A percentile compares a stretch with the other conserved stretches of the same genome.
These are phyloP conservation scores for Cepaea hortensis DNA, from an alignment of 2,888 invertebrate genomes.

Conservation along the genomic window DNA sequence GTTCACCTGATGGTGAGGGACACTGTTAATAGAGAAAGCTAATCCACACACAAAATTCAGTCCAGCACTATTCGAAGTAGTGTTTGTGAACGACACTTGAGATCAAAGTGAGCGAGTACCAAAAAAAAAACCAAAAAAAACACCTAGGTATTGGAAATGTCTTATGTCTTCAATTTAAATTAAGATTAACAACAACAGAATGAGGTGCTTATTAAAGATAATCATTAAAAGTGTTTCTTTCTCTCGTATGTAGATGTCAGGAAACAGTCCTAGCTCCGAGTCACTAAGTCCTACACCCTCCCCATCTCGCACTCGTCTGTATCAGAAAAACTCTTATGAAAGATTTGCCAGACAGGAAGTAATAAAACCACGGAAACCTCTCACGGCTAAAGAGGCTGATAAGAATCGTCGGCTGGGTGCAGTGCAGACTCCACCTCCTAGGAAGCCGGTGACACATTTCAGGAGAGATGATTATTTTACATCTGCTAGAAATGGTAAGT, in stretches of 20 bases:
- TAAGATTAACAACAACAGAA: too few relatives aligned
- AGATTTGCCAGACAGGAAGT: slow-evolving; percentile 19
- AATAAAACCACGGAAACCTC: slow-evolving; percentile 1
- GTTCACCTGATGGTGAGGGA: too few relatives aligned
- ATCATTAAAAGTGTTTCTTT: neutral
- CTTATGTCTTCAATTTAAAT: too few relatives aligned
- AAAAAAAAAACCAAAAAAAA: too few relatives aligned
- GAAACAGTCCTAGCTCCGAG: slow-evolving; percentile 8
- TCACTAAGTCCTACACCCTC: slow-evolving; percentile 20
- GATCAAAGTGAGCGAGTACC: too few relatives aligned
- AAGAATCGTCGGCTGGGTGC: slow-evolving; percentile 42
- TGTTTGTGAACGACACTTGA: too few relatives aligned
- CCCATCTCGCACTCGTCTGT: slow-evolving; percentile 17
- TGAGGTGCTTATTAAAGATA: too few relatives aligned
- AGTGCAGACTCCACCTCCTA: slow-evolving; percentile 44
- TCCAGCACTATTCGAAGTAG: too few relatives aligned
- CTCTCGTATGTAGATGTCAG: neutral
- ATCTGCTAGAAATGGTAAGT: slow-evolving; percentile 34
- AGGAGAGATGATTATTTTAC: slow-evolving; percentile 26
- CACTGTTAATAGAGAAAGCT: too few relatives aligned
- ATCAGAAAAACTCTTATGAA: slow-evolving; percentile 5
- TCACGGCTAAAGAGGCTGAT: slow-evolving; percentile 38
- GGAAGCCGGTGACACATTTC: slow-evolving; percentile 24
- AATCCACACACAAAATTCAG: too few relatives aligned
- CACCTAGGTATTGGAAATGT: too few relatives aligned